Conservation (phyloP, 2,113 vertebrate species). For the Eolophus roseicapilla region DNA sequence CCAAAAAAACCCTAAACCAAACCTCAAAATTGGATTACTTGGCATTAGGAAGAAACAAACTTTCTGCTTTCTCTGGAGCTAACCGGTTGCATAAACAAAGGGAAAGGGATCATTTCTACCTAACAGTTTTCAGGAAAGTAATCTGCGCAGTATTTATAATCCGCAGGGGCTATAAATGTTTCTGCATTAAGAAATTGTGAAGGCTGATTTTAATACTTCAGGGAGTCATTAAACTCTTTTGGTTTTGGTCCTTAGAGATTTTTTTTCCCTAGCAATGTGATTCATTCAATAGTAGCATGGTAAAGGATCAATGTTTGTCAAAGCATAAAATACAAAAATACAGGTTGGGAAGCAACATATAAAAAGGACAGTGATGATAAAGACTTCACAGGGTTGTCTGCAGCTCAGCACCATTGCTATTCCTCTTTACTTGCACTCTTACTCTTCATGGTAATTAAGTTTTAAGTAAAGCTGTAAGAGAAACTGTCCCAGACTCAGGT, state of each 20-base stretch:
- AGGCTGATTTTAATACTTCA: not conserved
- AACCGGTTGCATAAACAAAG: not conserved
- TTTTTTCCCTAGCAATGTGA: not conserved
- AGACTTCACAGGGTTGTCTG: not conserved
- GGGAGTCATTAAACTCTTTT: not conserved
- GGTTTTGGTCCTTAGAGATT: not conserved
- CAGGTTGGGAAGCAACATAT: not conserved
- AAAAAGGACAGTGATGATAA: not conserved
- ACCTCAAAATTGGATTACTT: not conserved
- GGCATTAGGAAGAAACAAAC: not conserved
- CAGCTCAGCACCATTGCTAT: rapidly evolving
- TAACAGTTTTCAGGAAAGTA: not conserved
- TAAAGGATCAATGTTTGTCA: not conserved
- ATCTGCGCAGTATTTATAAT: not conserved
- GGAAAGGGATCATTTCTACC: not conserved
- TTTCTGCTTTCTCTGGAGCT: not conserved
- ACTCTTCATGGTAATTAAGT: not conserved
- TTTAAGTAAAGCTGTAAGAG: not conserved
- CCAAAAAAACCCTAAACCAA: not conserved
- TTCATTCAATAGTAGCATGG: not conserved
- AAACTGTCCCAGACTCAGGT: not conserved
- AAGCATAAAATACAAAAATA: not conserved
- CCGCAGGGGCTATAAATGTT: not conserved
- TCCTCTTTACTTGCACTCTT: not conserved
- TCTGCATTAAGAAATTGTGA: not conserved